Conservation (phyloP, 2,797 vertebrate species). For the Ptychobarbus kaznakovi region DNA sequence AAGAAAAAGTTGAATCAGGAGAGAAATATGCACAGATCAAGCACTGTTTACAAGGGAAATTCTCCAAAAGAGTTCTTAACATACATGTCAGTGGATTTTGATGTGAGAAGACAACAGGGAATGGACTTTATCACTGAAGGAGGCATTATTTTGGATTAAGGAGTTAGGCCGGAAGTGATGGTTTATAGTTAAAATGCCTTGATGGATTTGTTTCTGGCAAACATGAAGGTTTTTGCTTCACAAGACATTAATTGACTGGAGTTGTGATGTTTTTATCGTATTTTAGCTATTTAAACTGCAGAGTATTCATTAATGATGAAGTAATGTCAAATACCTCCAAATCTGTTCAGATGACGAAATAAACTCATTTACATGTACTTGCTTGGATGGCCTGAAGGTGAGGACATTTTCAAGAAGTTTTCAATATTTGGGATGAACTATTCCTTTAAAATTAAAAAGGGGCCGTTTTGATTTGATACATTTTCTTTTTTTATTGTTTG, state of each 20-base stretch:
- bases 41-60: neutral
- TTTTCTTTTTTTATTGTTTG: neutral
- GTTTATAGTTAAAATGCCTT: neutral
- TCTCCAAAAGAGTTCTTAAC: neutral
- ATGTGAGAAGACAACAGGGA: neutral
- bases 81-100: neutral
- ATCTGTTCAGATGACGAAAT: neutral
- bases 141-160: neutral
- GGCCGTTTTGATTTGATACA: neutral
- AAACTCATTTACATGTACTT: neutral
- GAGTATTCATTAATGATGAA: neutral
- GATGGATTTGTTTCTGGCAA: neutral
- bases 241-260: neutral
- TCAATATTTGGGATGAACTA: neutral
- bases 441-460: neutral
- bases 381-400: neutral
- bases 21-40: neutral
- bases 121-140: neutral
- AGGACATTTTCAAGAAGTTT: neutral
- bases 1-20: neutral
- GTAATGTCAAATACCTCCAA: neutral
- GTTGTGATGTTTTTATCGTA: neutral
- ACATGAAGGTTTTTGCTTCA: neutral
- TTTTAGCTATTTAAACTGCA: neutral
- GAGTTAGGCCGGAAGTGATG: neutral